These are phyloP conservation scores for Myioborus miniatus DNA, from an alignment of 2,797 vertebrate species.

Conservation along the genomic window DNA sequence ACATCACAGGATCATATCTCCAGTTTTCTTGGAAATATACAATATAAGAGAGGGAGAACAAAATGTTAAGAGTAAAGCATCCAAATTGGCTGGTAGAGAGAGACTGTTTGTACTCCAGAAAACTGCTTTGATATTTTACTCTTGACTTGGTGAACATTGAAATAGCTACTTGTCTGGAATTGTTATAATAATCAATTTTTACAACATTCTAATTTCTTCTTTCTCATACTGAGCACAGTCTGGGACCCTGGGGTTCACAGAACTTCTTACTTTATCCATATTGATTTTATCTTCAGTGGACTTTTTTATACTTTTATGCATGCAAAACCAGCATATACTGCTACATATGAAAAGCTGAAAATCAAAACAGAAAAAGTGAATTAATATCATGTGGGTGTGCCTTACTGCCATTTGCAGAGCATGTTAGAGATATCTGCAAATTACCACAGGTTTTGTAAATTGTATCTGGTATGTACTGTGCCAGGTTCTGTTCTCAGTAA, in stretches of 20 bases:
- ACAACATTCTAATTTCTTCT: not conserved
- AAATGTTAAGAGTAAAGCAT: not conserved
- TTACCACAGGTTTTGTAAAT: not conserved
- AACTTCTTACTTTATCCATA: not conserved
- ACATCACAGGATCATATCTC: not conserved
- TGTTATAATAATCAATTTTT: not conserved
- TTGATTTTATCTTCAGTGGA: not conserved
- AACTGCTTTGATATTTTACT: not conserved
- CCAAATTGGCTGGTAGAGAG: not conserved
- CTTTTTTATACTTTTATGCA: not conserved
- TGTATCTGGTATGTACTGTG: not conserved
- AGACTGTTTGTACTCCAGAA: not conserved
- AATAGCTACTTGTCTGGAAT: constrained; percentile 31
- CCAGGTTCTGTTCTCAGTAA: not conserved
- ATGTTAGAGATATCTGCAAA: not conserved
- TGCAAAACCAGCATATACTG: not conserved
- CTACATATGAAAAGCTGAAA: not conserved
- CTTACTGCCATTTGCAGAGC: not conserved
- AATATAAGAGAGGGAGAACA: not conserved
- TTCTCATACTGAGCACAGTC: not conserved
- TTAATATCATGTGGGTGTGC: not conserved
- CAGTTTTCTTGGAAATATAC: not conserved
- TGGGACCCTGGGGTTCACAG: not conserved
- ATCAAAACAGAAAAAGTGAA: not conserved
- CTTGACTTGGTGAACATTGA: not conserved